phyloP scores from a whole-genome alignment of 2,113 vertebrate genomes.

The Phrynocephalus versicolor region DNA sequence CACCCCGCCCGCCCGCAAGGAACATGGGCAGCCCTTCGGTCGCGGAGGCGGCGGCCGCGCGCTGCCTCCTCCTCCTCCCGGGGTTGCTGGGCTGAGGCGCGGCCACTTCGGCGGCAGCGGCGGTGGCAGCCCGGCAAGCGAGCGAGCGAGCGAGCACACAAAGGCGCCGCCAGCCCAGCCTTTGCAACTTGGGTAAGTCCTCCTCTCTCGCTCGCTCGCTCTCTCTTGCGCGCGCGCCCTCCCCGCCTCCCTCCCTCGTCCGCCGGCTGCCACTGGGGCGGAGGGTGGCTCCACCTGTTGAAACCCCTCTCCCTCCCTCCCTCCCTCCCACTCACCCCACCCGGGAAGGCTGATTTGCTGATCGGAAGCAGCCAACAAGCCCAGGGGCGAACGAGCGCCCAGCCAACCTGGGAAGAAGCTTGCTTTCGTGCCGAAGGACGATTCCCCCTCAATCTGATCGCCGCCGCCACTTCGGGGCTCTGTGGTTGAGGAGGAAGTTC shows the following conservation, averaged over 20 bases:
- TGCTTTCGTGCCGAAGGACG: background rate
- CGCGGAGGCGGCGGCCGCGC: background rate
- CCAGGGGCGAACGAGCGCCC: background rate
- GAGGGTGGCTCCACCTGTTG: slow-evolving; percentile 59
- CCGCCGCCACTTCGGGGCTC: background rate
- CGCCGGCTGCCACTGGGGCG: no score
- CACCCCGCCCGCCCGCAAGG: background rate
- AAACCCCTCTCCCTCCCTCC: no score
- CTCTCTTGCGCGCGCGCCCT: background rate
- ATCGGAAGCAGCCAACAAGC: background rate
- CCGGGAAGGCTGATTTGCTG: slow-evolving; percentile 2
- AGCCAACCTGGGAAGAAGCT: background rate
- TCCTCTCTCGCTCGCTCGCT: background rate
- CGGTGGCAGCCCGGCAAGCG: background rate
- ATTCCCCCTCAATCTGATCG: background rate
- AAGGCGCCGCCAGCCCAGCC: background rate
- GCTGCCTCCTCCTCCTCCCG: slow-evolving; percentile 20
- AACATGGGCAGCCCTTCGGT: slow-evolving; percentile 40
- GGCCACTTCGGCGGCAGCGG: background rate
- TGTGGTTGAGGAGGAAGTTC: background rate
- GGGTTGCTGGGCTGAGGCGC: slow-evolving; percentile 32
- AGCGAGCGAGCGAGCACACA: background rate
- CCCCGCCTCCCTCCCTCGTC: background rate
- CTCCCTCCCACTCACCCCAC: no score
- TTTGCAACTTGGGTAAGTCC: slow-evolving; percentile 14